Base-by-base conservation (phyloP, 1,140 invertebrate species). In the Anoplophora glabripennis region DNA sequence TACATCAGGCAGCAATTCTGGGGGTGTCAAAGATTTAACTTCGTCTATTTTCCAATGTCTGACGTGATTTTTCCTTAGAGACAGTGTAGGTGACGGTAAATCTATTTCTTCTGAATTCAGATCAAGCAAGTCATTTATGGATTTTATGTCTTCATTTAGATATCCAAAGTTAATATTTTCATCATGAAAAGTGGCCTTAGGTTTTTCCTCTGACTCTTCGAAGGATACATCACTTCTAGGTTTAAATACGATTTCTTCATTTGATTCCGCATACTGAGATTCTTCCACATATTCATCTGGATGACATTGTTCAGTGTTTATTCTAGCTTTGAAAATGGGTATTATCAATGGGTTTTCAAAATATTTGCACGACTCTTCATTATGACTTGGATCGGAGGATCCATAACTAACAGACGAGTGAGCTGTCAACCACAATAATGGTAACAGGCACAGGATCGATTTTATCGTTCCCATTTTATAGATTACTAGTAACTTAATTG, bases 41-140 rank as follows among this genome's bases (percentile, higher is more conserved):
- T 54, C 52, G 11, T 54, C 21, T n/a, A 54, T 44, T 54, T 54
- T 54, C 52, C 52, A 54, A 5, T 14, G 38, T 12, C 5, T n/a
- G 2, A 15, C 4, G 4, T 9, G n/a, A n/a, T n/a, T 18, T n/a
- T 28, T 12, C 17, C 10, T 15, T 21, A 17, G 8, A 8, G 28
- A 5, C 12, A 28, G 17, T n/a, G 17, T n/a, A 33, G 9, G 17
- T 21, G 38, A n/a, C n/a, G n/a, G 38, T 7, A 15, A 12, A 9
- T 21, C 40, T 12, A 54, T 54, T 18, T 54, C 52, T 33, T 54
- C 52, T 7, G 52, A 54, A 11, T 17, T 42, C 40, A 54, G 42
- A 1, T 42, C 52, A 7, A 44, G n/a, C 8, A 54, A 17, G 34
- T 54, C 52, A 1, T 15, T 41, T n/a, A 54, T 14, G 38, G 38